Evolutionary conservation across 2,113 vertebrate species (phyloP).

Genomic region (Lanius collurio): DNA sequence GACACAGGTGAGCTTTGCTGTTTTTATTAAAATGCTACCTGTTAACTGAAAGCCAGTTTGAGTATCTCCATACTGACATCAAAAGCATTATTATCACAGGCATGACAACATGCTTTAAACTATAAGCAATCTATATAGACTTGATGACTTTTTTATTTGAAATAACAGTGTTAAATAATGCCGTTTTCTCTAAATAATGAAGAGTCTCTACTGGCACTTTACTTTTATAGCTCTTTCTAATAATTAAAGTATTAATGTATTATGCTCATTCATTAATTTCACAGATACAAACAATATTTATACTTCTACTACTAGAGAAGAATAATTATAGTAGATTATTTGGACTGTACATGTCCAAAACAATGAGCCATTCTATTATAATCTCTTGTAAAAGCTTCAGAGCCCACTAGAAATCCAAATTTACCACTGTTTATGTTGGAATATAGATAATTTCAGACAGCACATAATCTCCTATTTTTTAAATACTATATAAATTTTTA

Average conservation of each 20-base stretch:
- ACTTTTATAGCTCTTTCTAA: background rate
- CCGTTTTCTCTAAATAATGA: background rate
- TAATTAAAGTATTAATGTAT: background rate
- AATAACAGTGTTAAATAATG: background rate
- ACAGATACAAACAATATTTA: background rate
- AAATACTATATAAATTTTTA: background rate
- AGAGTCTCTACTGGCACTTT: conserved; percentile 16
- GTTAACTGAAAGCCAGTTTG: background rate
- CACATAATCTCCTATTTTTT: background rate
- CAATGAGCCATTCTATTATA: background rate
- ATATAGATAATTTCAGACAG: background rate
- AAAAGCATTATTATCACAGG: background rate
- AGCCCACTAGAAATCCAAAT: background rate
- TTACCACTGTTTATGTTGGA: background rate
- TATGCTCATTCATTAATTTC: background rate
- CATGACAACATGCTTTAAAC: background rate
- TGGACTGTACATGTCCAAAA: background rate
- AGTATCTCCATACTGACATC: background rate
- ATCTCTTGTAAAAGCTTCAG: background rate
- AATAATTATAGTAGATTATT: background rate
- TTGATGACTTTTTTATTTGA: background rate
- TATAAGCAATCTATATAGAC: background rate
- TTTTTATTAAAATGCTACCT: background rate
- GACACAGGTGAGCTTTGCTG: background rate
- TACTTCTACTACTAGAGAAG: background rate